Evolutionary conservation across 2,888 invertebrate species (phyloP).

Genomic region (Bugula neritina): DNA sequence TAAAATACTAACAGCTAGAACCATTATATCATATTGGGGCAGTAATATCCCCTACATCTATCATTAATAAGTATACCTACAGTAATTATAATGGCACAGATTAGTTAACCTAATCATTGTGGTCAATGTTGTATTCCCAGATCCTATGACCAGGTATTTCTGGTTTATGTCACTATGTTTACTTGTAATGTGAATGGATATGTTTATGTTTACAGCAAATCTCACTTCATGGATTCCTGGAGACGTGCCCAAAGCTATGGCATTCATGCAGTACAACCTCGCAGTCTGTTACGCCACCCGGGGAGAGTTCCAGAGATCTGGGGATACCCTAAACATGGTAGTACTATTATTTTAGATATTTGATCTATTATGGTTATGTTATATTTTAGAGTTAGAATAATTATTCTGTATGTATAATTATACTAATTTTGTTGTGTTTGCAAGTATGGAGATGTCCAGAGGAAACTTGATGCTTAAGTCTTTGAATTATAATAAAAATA

Average conservation of each 20-base stretch:
- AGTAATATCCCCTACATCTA: too few relatives aligned
- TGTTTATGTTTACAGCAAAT: conserved; percentile 40
- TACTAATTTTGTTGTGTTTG: too few relatives aligned
- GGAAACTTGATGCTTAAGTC: background rate
- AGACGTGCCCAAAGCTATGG: conserved; percentile 63
- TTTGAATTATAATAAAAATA: background rate
- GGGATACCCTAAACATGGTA: conserved; percentile 41
- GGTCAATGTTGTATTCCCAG: background rate
- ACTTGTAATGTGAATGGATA: too few relatives aligned
- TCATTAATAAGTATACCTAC: too few relatives aligned
- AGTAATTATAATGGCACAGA: too few relatives aligned
- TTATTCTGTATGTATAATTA: too few relatives aligned
- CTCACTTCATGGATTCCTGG: conserved; percentile 60
- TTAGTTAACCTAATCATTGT: too few relatives aligned
- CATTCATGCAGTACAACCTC: conserved; percentile 71
- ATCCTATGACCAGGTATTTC: background rate
- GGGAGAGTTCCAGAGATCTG: conserved; percentile 67
- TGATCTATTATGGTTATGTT: too few relatives aligned
- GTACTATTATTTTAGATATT: too few relatives aligned
- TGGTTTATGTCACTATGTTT: background rate
- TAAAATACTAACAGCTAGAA: background rate
- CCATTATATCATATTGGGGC: background rate
- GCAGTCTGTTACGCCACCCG: conserved; percentile 70
- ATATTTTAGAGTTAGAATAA: too few relatives aligned
- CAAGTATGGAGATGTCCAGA: too few relatives aligned